Base-by-base conservation (phyloP, 2,888 invertebrate species). In the Coelogynopora nodosa region DNA sequence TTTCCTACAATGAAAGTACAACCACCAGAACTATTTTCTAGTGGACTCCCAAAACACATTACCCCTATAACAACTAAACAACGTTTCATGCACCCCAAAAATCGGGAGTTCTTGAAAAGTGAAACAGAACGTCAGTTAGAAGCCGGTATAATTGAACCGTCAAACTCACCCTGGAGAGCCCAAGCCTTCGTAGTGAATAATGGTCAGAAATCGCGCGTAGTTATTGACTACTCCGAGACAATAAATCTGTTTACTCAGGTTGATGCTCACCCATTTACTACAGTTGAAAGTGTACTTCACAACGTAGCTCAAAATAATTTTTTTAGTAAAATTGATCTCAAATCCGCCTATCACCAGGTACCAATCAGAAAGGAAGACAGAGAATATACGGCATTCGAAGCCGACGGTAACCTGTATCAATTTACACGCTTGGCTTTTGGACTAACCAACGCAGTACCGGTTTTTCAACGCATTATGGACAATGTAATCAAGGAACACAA, bases 321-420 rank as follows among this genome's bases (percentile, higher is more conserved):
- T 26, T 23, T 81, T 26, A 81, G 82, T 81, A 26, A 81, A n/a
- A 13, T 81, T 81, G 26, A 81, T 81, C 23, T 81, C 13, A 81
- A 81, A 81, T n/a, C n/a, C 10, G 82, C 82, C 5, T 81, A 81
- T 81, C 82, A 13, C 23, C 82, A 81, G 23, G 23, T 81, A 18
- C 82, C 82, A 81, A 81, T 81, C 82, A 13, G 23, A 23, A 5
- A 13, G 5, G 82, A 81, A 23, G 82, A 81, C 13, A 13, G 5
- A 67, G 13, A 67, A 18, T 67, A 67, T 67, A 67, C 67, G n/a
- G 67, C 67, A 18, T 67, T 67, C 13, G 67, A 67, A n/a, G 67
- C 23, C 23, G 67, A 67, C 18, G n/a, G 67, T 18, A 18, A n/a
- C 23, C 23, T 81, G 13, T 81, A 81, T 81, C 82, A 81, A 81